Base-by-base conservation (phyloP, 1,140 invertebrate species). In the Scylla paramamosain region DNA sequence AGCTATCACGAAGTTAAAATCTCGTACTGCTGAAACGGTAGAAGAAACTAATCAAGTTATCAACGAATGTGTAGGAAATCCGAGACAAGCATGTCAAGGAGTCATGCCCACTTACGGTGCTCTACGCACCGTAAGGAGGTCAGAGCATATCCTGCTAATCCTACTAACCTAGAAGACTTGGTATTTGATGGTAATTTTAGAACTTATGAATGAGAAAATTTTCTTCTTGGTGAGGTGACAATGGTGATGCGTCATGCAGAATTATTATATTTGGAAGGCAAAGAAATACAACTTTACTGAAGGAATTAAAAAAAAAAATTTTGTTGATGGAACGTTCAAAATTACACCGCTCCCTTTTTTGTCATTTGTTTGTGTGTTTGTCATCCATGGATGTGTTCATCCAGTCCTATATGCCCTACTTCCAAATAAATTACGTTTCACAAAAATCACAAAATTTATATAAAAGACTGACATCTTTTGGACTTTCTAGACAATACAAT, bases 231-330 rank as follows among this genome's bases (percentile, higher is more conserved):
- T n/a, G n/a, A n/a, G 52, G 7, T 25, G 48, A 48, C 7, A 91
- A n/a, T 48, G 4, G 46, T 46, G 90, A 48, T 91, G 52, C 31
- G 4, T 91, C 52, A 91, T 91, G 90, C n/a, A n/a, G n/a, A n/a
- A n/a, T n/a, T n/a, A n/a, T n/a, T n/a, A n/a, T n/a, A n/a, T n/a
- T n/a, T n/a, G n/a, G n/a, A n/a, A n/a, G n/a, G n/a, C n/a, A n/a
- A n/a, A n/a, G n/a, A n/a, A n/a, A n/a, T n/a, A n/a, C 90, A 91
- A 32, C 7, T 91, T 91, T 91, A 91, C 90, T 91, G 31, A 91
- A 91, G 46, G 90, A 91, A 46, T 32, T 32, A 2, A 91, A 91
- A 48, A 52, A 91, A 59, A n/a, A 52, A 3, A n/a, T n/a, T 91
- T 48, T 91, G 90, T 91, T 48, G 90, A n/a, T n/a, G n/a, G n/a